These are phyloP conservation scores for Melipona bicolor DNA, from an alignment of 2,888 invertebrate species.

Conservation along the genomic window DNA sequence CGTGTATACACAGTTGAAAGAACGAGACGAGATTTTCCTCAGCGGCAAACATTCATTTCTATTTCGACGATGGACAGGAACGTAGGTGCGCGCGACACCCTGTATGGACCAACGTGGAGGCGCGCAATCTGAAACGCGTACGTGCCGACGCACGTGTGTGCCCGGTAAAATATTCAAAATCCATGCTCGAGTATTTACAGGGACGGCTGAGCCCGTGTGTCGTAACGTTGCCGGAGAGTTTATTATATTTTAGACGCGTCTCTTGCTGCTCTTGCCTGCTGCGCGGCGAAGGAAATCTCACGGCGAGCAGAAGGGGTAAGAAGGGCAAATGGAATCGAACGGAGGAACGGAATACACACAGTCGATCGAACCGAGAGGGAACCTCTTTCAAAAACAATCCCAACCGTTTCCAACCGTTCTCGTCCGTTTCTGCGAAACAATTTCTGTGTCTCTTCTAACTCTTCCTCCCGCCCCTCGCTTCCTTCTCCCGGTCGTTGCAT, in stretches of 20 bases:
- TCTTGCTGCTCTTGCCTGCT: slow-evolving; percentile 36
- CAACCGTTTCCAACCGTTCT: slow-evolving; percentile 18
- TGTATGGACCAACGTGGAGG: neutral
- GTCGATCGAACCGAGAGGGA: slow-evolving; percentile 42
- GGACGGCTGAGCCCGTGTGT: slow-evolving; percentile 61
- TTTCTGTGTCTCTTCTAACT: neutral
- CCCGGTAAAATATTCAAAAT: slow-evolving; percentile 73
- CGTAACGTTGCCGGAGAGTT: slow-evolving; percentile 65
- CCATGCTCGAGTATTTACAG: slow-evolving; percentile 71
- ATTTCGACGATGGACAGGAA: neutral
- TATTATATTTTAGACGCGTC: slow-evolving; percentile 74
- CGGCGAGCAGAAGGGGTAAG: slow-evolving; percentile 4
- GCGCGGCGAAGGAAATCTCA: slow-evolving; percentile 45
- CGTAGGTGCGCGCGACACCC: slow-evolving; percentile 1
- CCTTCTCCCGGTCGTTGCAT: no score
- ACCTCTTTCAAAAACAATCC: slow-evolving; percentile 32
- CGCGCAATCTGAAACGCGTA: slow-evolving; percentile 44
- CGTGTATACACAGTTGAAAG: no score
- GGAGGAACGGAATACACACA: slow-evolving; percentile 10
- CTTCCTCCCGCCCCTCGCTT: neutral
- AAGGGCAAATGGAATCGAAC: slow-evolving; percentile 41
- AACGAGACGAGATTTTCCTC: no score
- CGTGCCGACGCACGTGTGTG: slow-evolving; percentile 41
- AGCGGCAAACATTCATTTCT: neutral
- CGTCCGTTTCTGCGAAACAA: slow-evolving; percentile 1